phyloP scores from a whole-genome alignment of 2,888 invertebrate species.

The Chromoteleia sp. region DNA sequence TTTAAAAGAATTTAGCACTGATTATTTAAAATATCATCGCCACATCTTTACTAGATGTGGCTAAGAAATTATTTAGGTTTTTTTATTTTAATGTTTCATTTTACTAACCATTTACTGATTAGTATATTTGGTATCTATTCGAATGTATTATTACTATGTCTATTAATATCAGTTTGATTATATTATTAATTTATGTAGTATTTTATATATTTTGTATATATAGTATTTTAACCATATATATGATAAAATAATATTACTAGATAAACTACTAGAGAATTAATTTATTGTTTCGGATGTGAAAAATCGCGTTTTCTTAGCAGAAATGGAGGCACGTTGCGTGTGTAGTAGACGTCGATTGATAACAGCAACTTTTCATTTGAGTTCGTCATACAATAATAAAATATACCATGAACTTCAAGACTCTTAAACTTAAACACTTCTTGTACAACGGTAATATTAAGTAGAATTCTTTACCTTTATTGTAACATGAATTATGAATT shows the following conservation, averaged over 20 bases:
- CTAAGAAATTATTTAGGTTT: too few relatives aligned
- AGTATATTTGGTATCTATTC: too few relatives aligned
- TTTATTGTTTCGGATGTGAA: conserved; percentile 22
- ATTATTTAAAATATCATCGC: too few relatives aligned
- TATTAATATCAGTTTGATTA: too few relatives aligned
- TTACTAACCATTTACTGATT: too few relatives aligned
- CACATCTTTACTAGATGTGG: too few relatives aligned
- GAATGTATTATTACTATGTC: too few relatives aligned
- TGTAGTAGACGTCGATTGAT: conserved; percentile 34
- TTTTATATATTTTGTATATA: too few relatives aligned
- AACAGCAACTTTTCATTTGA: conserved; percentile 29
- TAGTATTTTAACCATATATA: neutral
- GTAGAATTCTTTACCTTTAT: conserved; percentile 4
- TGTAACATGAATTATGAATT: conserved; percentile 26
- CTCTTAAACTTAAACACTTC: conserved; percentile 20
- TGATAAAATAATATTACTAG: neutral
- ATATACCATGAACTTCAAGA: conserved; percentile 22
- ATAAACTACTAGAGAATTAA: neutral
- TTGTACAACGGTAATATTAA: conserved; percentile 7
- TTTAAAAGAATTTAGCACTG: too few relatives aligned
- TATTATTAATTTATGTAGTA: too few relatives aligned
- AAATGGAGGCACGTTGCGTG: neutral
- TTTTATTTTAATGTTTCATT: too few relatives aligned
- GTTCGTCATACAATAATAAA: conserved; percentile 27
- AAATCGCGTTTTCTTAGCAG: conserved; percentile 16